These are phyloP conservation scores for Lerista edwardsae DNA, from an alignment of 2,797 vertebrate genomes.

Conservation along the genomic window DNA sequence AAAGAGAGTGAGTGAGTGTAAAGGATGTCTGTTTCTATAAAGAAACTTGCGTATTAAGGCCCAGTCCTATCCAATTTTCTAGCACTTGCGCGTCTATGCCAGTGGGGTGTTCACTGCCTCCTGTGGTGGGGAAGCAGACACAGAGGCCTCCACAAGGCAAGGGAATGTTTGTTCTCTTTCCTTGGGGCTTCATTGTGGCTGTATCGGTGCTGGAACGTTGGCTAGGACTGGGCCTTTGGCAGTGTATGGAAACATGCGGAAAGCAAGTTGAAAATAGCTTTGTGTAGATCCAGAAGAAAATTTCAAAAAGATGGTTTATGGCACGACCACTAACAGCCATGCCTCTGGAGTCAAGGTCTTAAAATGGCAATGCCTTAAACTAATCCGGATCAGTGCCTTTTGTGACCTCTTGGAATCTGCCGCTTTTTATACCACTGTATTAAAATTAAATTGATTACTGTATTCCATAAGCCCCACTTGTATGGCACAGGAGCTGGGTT, in stretches of 20 bases:
- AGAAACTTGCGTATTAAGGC: constrained; percentile 18
- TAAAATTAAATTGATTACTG: constrained; percentile 13
- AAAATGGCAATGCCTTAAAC: constrained; percentile 5
- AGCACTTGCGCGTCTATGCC: too few species aligned
- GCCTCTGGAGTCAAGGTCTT: constrained; percentile 1
- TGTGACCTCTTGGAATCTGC: neutral
- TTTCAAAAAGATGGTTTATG: constrained; percentile 22
- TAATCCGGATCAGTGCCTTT: neutral
- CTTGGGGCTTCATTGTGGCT: too few species aligned
- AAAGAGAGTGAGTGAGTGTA: neutral
- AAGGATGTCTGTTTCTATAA: neutral
- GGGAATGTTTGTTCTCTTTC: too few species aligned
- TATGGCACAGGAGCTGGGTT: neutral
- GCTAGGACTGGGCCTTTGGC: too few species aligned
- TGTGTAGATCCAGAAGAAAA: neutral
- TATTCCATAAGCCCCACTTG: constrained; percentile 7
- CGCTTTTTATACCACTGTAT: constrained; percentile 11
- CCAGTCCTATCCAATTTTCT: too few species aligned
- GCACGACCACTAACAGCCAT: constrained; percentile 20
- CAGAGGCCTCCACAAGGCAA: too few species aligned
- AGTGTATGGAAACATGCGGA: neutral
- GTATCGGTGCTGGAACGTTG: too few species aligned
- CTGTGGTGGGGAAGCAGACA: too few species aligned
- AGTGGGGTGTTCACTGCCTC: too few species aligned
- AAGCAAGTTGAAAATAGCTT: neutral